Base-by-base conservation (phyloP, 2,113 vertebrate genomes). In the Anarrhichthys ocellatus region DNA sequence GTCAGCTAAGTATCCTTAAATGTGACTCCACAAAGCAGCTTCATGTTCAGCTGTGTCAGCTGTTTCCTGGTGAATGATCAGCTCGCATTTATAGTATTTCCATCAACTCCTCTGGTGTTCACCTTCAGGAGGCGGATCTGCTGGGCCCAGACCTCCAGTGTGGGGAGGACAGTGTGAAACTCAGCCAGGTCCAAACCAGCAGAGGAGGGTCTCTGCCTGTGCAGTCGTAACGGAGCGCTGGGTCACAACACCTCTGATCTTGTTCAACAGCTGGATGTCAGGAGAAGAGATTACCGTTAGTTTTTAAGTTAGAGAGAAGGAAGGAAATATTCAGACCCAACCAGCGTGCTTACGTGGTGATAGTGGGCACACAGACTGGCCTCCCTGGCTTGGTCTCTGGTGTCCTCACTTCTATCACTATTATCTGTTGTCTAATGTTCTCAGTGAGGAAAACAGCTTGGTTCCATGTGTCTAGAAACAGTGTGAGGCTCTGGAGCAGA, bases 121-220 rank as follows among this genome's bases (percentile, higher is more conserved):
- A 98, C 97, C 95, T 96, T 95, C 9, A 99, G 80, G 3, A 96
- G 94, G 64, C 80, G 63, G 4, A 97, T 94, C 74, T 98, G 96
- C 61, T 95, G 95, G 59, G 96, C 95, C 97, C 97, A 98, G 88
- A 95, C 88, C 79, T 96, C 95, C 91, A 99, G 73, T 0, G 95
- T 93, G 0, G 94, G 94, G 4, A 96, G 85, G 40, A 99, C 93
- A 73, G 94, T 91, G 71, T 96, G 94, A 92, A 95, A 96, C 62
- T 94, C 94, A 65, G 89, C 81, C 17, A 76, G 90, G 40, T 91
- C 88, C 10, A 24, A 7, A 1, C 76, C 42, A 32, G 82, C 81
- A 34, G 27, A 27, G 27, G 90, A 82, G 1, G 90, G 93, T 67
- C 90, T 94, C 73, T 87, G 87, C 50, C 88, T 94, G 85, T 88